phyloP scores from a whole-genome alignment of 2,113 vertebrate species.

The Callaeas wilsoni region DNA sequence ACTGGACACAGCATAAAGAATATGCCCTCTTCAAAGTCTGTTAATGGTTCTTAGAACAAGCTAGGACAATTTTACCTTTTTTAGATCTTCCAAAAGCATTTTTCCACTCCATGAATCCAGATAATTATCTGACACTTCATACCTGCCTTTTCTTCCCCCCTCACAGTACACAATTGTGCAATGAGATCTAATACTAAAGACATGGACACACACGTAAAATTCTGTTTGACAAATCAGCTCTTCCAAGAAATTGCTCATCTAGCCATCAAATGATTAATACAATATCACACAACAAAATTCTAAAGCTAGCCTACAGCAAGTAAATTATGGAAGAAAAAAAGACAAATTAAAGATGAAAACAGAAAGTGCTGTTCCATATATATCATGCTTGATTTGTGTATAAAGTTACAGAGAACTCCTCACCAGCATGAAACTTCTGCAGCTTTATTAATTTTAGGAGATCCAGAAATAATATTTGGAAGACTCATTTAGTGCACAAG shows the following conservation, averaged over 20 bases:
- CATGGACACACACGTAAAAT: background rate
- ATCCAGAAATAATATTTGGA: background rate
- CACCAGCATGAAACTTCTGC: background rate
- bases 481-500: background rate
- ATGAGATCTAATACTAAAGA: background rate
- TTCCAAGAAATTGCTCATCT: background rate
- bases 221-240: background rate
- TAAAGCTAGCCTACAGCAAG: background rate
- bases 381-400: background rate
- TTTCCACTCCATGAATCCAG: background rate
- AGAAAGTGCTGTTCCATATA: background rate
- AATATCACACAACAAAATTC: background rate
- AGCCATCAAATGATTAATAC: background rate
- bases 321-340: background rate
- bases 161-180: background rate
- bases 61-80: background rate
- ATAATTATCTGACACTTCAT: background rate
- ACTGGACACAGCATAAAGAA: background rate
- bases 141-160: background rate
- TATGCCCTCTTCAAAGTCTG: background rate
- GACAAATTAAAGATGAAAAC: background rate
- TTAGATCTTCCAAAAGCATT: background rate
- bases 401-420: background rate
- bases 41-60: background rate
- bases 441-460: background rate